Percentiles rank a stretch among this genome's conserved stretches.
Evolutionary conservation across 1,140 invertebrate genomes (phyloP).

Genomic region (Vollenhovia emeryi): DNA sequence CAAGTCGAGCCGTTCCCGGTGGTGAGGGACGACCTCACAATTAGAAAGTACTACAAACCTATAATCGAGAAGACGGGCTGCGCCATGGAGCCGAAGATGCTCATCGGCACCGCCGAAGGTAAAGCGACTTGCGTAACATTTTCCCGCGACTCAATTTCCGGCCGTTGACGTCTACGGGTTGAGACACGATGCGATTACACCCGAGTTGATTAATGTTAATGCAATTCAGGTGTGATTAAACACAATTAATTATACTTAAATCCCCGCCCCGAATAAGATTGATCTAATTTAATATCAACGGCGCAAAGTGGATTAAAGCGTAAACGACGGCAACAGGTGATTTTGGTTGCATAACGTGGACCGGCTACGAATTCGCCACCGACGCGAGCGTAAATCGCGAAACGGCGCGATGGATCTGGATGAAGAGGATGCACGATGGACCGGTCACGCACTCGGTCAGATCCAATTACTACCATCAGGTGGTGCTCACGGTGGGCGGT

Average conservation of each 20-base stretch:
- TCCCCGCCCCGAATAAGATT: conserved; percentile 32
- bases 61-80: conserved; percentile 72
- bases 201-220: not conserved
- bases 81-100: conserved; percentile 66
- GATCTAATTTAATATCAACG: conserved; percentile 49
- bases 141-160: conserved; percentile 24
- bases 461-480: conserved; percentile 85
- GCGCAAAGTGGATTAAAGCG: conserved; percentile 12
- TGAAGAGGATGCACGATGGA: conserved; percentile 88
- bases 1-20: conserved; percentile 54
- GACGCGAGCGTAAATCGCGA: conserved; percentile 86
- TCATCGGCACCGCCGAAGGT: conserved; percentile 76
- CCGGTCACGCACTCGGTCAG: conserved; percentile 86
- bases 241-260: conserved; percentile 20
- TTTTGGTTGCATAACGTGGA: conserved; percentile 86
- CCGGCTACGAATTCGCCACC: conserved; percentile 87
- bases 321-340: conserved; percentile 80
- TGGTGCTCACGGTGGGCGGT: conserved; percentile 87
- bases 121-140: not conserved
- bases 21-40: conserved; percentile 49
- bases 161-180: not conserved
- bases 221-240: conserved; percentile 4
- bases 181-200: not conserved
- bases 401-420: conserved; percentile 82
- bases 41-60: conserved; percentile 70